A percentile compares a stretch with the other conserved stretches of the same genome.
These are phyloP conservation scores for Acanthaster planci DNA, from an alignment of 35 echinoderm and acorn worm species.

Conservation along the genomic window DNA sequence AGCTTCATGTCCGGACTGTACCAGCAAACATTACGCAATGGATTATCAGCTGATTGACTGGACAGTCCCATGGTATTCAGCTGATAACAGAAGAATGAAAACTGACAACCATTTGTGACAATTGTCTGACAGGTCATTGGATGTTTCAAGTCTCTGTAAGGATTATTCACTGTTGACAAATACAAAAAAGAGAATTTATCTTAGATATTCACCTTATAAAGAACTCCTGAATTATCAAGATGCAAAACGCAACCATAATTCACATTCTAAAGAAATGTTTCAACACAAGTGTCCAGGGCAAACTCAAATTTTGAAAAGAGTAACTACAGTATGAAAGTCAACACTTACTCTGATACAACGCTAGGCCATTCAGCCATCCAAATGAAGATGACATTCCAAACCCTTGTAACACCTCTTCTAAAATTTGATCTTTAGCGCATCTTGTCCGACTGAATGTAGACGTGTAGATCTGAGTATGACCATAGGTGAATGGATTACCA, in stretches of 20 bases:
- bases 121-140: slow-evolving; percentile 67
- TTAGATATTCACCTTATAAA: no score
- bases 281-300: no score
- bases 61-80: slow-evolving; percentile 70
- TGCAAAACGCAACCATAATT: no score
- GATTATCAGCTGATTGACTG: slow-evolving; percentile 24
- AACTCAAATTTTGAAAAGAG: not conserved
- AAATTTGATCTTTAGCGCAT: not conserved
- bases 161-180: slow-evolving; percentile 27
- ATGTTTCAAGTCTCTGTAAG: slow-evolving; percentile 41
- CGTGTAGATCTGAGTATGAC: slow-evolving; percentile 52
- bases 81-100: slow-evolving; percentile 76
- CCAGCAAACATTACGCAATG: slow-evolving; percentile 57
- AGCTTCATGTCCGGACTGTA: slow-evolving; percentile 39
- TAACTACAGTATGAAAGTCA: not conserved
- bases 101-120: slow-evolving; percentile 44
- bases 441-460: not conserved
- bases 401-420: slow-evolving; percentile 37
- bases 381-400: slow-evolving; percentile 54
- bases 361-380: slow-evolving; percentile 48
- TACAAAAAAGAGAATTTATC: not conserved
- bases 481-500: slow-evolving; percentile 34
- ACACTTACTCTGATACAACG: slow-evolving; percentile 64
- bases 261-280: no score
- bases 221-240: no score